These are phyloP conservation scores for Caloenas nicobarica DNA, from an alignment of 2,113 vertebrate genomes.

Conservation along the genomic window DNA sequence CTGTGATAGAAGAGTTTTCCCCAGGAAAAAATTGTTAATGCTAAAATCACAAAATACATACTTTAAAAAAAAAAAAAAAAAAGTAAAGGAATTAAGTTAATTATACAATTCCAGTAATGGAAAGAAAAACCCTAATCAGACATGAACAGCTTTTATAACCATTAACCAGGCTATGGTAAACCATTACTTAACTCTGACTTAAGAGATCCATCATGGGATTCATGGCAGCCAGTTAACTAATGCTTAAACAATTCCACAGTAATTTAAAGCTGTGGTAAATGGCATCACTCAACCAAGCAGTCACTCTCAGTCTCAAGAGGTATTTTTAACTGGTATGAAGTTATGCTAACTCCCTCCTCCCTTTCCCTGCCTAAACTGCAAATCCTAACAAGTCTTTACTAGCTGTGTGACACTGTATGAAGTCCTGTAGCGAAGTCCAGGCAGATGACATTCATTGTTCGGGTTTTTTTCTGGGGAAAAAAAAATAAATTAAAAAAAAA, in stretches of 20 bases:
- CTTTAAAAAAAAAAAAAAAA: background rate
- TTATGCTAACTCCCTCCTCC: constrained; percentile 26
- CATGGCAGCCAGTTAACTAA: constrained; percentile 68
- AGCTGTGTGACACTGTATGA: background rate
- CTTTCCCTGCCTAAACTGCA: constrained; percentile 6
- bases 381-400: background rate
- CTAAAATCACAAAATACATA: constrained; percentile 28
- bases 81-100: constrained; percentile 58
- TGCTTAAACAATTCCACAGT: constrained; percentile 71
- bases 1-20: constrained; percentile 3
- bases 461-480: background rate
- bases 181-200: constrained; percentile 75
- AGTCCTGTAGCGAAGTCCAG: background rate
- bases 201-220: constrained; percentile 69
- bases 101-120: constrained; percentile 70
- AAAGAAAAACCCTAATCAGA: constrained; percentile 74
- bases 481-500: too few relatives aligned
- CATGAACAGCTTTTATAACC: constrained; percentile 70
- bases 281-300: constrained; percentile 49
- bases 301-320: constrained; percentile 58
- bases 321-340: constrained; percentile 69
- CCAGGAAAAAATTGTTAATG: constrained; percentile 10
- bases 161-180: constrained; percentile 75
- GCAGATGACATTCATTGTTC: background rate
- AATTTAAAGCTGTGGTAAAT: constrained; percentile 67